A percentile compares a stretch with the other conserved stretches of the same genome.
These are phyloP conservation scores for Paratilapia polleni DNA, from an alignment of 2,113 vertebrate genomes.

Conservation along the genomic window DNA sequence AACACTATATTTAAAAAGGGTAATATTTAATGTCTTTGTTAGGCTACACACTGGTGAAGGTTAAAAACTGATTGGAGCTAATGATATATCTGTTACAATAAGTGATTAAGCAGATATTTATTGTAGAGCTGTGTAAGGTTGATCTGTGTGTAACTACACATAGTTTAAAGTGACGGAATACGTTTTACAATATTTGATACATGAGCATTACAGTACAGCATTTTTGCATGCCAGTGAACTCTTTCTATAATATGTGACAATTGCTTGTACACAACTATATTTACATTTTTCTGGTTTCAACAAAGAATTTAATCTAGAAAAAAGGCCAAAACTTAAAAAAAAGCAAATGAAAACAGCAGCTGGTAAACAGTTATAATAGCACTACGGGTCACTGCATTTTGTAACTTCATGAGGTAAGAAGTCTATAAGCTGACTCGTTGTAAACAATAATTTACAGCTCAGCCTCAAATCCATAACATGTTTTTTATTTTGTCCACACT, in stretches of 20 bases:
- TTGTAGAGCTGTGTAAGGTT: not conserved
- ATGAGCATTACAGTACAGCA: not conserved
- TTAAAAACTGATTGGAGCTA: not conserved
- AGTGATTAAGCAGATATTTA: slow-evolving; percentile 9
- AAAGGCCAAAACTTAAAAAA: not conserved
- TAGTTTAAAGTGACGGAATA: not conserved
- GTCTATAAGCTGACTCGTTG: slow-evolving; percentile 50
- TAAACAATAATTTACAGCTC: slow-evolving; percentile 80
- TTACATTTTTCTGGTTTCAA: not conserved
- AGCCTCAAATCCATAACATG: slow-evolving; percentile 70
- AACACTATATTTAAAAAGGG: not conserved
- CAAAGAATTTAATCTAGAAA: not conserved
- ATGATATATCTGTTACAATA: not conserved
- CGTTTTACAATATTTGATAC: not conserved
- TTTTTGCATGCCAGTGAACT: not conserved
- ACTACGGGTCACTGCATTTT: slow-evolving; percentile 36
- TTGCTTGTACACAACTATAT: not conserved
- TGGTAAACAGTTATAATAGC: slow-evolving; percentile 37
- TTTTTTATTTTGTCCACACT: slow-evolving; percentile 66
- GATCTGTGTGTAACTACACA: slow-evolving; percentile 7
- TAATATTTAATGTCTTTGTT: not conserved
- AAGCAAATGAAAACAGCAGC: slow-evolving; percentile 10
- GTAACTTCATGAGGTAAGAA: slow-evolving; percentile 68
- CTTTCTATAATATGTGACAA: not conserved
- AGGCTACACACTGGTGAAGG: not conserved